Evolutionary conservation across 1,140 invertebrate species (phyloP).

Genomic region (Euborellia annulipes): DNA sequence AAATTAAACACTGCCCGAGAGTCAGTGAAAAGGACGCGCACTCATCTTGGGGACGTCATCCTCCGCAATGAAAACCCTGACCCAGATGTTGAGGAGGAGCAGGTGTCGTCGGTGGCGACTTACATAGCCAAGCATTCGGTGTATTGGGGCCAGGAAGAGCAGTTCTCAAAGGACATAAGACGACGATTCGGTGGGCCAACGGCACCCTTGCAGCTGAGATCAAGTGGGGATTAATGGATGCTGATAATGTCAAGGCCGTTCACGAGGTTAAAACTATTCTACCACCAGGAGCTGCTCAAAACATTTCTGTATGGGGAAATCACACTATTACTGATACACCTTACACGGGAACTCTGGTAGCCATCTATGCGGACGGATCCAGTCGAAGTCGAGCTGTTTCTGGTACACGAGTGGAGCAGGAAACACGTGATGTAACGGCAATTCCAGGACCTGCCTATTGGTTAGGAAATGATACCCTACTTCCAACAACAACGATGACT

Average conservation of each 20-base stretch:
- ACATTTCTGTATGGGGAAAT: constrained; percentile 55
- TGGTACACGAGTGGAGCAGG: constrained; percentile 40
- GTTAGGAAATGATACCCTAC: constrained; percentile 49
- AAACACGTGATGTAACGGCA: constrained; percentile 42
- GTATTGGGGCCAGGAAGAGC: constrained; percentile 62
- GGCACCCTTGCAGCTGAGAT: constrained; percentile 37
- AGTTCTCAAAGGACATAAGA: constrained; percentile 53
- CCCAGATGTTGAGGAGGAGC: constrained; percentile 22
- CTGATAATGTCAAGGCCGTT: constrained; percentile 36
- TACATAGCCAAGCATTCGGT: constrained; percentile 50
- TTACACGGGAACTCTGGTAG: constrained; percentile 49
- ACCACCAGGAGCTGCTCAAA: constrained; percentile 57
- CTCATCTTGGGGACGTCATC: constrained; percentile 38
- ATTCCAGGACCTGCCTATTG: constrained; percentile 57
- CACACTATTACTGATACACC: constrained; percentile 51
- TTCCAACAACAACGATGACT: constrained; percentile 57
- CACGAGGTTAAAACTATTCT: constrained; percentile 40
- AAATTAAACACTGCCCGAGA: constrained; percentile 40
- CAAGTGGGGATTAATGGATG: constrained; percentile 47
- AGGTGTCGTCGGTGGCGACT: constrained; percentile 48
- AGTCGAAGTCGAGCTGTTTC: constrained; percentile 32
- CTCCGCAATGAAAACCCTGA: constrained; percentile 42
- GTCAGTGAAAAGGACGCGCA: constrained; percentile 32
- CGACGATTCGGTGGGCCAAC: constrained; percentile 43
- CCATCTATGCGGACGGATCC: constrained; percentile 46